These are phyloP conservation scores for Perdita meconis DNA, from an alignment of 2,888 invertebrate species.

Conservation along the genomic window DNA sequence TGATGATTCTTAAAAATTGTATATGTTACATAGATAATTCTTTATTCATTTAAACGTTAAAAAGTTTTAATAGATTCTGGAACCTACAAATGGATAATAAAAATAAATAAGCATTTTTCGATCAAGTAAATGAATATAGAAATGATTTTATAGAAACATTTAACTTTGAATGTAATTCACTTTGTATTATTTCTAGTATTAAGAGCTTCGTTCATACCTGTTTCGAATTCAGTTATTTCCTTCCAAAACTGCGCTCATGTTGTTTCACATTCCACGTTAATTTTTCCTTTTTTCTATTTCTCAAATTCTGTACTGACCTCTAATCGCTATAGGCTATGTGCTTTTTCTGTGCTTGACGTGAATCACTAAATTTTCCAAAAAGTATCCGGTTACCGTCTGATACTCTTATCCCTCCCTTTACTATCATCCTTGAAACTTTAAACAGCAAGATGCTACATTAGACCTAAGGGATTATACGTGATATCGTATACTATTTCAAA, in stretches of 20 bases:
- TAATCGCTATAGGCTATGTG: conserved; percentile 22
- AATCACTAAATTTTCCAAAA: conserved; percentile 28
- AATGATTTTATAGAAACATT: background rate
- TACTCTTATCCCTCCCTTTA: conserved; percentile 9
- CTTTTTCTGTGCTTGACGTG: conserved; percentile 12
- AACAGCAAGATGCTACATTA: conserved; percentile 10
- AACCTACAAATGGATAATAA: too few species aligned
- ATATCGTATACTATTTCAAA: conserved; percentile 4
- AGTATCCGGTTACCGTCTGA: conserved; percentile 28
- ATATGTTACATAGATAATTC: too few species aligned
- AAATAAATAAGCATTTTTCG: too few species aligned
- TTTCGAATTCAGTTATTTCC: background rate
- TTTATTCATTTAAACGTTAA: too few species aligned
- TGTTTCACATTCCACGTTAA: conserved; percentile 3
- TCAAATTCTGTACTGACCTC: background rate
- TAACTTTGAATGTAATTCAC: background rate
- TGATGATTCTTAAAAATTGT: background rate
- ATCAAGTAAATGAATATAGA: too few species aligned
- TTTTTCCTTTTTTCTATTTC: background rate
- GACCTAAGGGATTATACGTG: background rate
- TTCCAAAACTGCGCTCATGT: conserved; percentile 9
- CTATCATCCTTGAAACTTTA: conserved; percentile 25
- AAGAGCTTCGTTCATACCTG: background rate
- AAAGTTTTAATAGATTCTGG: too few species aligned
- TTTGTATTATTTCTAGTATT: background rate